A percentile compares a stretch with the other conserved stretches of the same genome.
These are phyloP conservation scores for Solen grandis DNA, from an alignment of 1,140 invertebrate species.

Conservation along the genomic window DNA sequence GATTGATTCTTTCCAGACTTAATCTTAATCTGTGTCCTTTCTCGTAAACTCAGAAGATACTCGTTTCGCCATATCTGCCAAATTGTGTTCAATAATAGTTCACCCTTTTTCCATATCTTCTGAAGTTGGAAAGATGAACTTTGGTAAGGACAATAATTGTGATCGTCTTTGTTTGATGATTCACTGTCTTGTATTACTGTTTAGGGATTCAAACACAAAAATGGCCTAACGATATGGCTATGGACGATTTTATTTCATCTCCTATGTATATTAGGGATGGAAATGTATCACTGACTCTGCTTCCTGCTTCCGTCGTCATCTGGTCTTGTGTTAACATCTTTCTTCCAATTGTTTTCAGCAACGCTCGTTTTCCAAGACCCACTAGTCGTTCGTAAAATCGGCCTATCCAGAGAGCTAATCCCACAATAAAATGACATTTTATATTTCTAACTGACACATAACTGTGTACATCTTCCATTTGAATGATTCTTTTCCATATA, in stretches of 20 bases:
- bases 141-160: not conserved
- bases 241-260: not conserved
- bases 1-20: not conserved
- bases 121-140: not conserved
- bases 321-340: not conserved
- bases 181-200: not conserved
- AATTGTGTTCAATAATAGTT: not conserved
- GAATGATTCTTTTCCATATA: conserved; percentile 9
- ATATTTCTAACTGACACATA: not conserved
- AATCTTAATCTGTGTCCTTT: not conserved
- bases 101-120: conserved; percentile 1
- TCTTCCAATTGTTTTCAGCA: conserved; percentile 5
- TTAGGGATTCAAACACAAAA: not conserved
- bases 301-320: not conserved
- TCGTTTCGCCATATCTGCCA: conserved; percentile 12
- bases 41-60: not conserved
- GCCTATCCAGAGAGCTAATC: not conserved
- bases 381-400: conserved; percentile 2
- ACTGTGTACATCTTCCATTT: conserved; percentile 14
- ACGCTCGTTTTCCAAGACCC: not conserved
- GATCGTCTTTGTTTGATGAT: not conserved
- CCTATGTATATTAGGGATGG: not conserved
- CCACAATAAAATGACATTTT: conserved; percentile 3
- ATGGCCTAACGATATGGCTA: too few species aligned
- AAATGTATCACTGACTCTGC: not conserved